Conservation (phyloP, 2,888 invertebrate genomes). For the Drosophila conformis region DNA sequence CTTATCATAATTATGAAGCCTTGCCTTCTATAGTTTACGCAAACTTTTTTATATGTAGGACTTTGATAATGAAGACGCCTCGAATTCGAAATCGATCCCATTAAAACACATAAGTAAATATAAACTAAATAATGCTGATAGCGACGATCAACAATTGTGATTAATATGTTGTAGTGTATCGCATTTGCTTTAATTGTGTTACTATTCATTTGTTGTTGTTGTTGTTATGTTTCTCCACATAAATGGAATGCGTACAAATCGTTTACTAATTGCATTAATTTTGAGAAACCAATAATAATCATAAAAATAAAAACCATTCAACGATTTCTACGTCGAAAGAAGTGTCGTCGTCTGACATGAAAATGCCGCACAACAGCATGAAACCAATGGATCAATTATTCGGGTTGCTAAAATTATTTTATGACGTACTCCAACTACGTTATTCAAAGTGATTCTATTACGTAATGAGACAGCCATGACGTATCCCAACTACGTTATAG, state of each 20-base stretch:
- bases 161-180: constrained; percentile 10
- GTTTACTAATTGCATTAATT: constrained; percentile 71
- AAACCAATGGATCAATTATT: constrained; percentile 51
- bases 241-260: constrained; percentile 64
- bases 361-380: background rate
- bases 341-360: constrained; percentile 34
- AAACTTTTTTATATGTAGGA: constrained; percentile 9
- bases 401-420: constrained; percentile 10
- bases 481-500: background rate
- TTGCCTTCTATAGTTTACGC: constrained; percentile 11
- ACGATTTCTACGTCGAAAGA: constrained; percentile 31
- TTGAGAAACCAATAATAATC: constrained; percentile 25
- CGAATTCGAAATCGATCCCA: constrained; percentile 35
- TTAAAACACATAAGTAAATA: constrained; percentile 13
- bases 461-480: background rate
- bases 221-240: constrained; percentile 13
- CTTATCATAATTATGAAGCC: constrained; percentile 35
- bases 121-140: constrained; percentile 35
- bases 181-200: constrained; percentile 20
- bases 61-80: constrained; percentile 36
- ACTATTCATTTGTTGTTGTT: constrained; percentile 20
- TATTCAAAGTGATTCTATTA: background rate
- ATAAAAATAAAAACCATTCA: constrained; percentile 31
- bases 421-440: constrained; percentile 1
- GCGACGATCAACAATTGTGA: constrained; percentile 19